phyloP scores from a whole-genome alignment of 2,888 invertebrate species.

The Patella ulyssiponensis region DNA sequence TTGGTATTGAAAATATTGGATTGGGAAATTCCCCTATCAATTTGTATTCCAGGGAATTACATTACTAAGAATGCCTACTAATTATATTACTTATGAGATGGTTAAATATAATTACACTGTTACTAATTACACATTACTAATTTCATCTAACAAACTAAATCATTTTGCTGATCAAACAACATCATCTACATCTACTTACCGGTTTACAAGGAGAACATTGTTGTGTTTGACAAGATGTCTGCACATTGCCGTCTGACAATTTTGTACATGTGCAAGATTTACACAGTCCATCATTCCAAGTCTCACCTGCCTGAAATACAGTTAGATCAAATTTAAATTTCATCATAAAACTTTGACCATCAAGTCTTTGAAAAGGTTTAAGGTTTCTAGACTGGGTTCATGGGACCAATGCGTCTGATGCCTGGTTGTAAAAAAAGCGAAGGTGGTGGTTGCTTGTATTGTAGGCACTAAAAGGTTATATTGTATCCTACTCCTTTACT shows the following conservation, averaged over 20 bases:
- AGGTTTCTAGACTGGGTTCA: constrained; percentile 27
- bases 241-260: constrained; percentile 36
- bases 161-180: too few species aligned
- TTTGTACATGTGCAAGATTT: constrained; percentile 51
- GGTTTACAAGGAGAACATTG: constrained; percentile 48
- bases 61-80: too few species aligned
- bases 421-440: not conserved
- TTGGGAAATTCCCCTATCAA: too few species aligned
- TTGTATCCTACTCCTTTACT: too few species aligned
- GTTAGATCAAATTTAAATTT: not conserved
- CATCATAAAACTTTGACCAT: not conserved
- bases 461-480: too few species aligned
- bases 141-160: too few species aligned
- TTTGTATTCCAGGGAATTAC: too few species aligned
- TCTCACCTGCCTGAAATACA: constrained; percentile 47
- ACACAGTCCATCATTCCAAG: constrained; percentile 59
- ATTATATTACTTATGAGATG: too few species aligned
- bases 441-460: constrained; percentile 24
- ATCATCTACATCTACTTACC: constrained; percentile 33
- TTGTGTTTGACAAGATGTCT: constrained; percentile 49
- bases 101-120: too few species aligned
- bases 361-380: constrained; percentile 15
- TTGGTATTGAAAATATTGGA: too few species aligned
- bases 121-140: too few species aligned
- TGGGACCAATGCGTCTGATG: constrained; percentile 13